These are phyloP conservation scores for Pedicia rivosa DNA, from an alignment of 2,888 invertebrate species.

Conservation along the genomic window DNA sequence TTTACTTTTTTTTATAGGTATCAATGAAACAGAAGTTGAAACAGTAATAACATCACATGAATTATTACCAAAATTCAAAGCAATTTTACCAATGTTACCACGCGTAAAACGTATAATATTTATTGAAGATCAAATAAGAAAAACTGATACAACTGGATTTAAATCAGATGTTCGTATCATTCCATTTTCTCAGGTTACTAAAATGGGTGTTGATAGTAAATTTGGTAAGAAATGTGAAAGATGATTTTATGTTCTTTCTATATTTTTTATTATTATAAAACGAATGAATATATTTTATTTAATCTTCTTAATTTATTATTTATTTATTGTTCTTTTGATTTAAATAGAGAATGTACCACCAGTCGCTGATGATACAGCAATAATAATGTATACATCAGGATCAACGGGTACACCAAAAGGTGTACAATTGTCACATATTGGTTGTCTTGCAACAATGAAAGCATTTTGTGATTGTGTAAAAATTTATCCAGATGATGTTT, in stretches of 20 bases:
- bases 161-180: slow-evolving; percentile 56
- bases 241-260: too few species aligned
- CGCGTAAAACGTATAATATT: slow-evolving; percentile 63
- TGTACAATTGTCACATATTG: slow-evolving; percentile 64
- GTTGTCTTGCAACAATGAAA: slow-evolving; percentile 64
- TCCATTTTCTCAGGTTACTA: slow-evolving; percentile 56
- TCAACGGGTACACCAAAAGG: slow-evolving; percentile 94
- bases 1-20: slow-evolving; percentile 27
- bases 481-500: slow-evolving; percentile 57
- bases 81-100: slow-evolving; percentile 54
- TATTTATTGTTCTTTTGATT: slow-evolving; percentile 24
- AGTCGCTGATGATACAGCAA: slow-evolving; percentile 63
- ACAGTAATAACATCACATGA: slow-evolving; percentile 88
- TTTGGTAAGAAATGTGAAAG: slow-evolving; percentile 30
- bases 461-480: slow-evolving; percentile 65
- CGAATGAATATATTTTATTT: not conserved
- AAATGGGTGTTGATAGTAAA: slow-evolving; percentile 36
- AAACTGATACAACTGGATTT: slow-evolving; percentile 50
- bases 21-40: slow-evolving; percentile 91
- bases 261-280: not conserved
- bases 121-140: slow-evolving; percentile 75
- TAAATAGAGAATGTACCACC: slow-evolving; percentile 48
- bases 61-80: slow-evolving; percentile 77
- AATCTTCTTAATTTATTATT: slow-evolving; percentile 2
- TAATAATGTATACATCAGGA: slow-evolving; percentile 98